Evolutionary conservation across 2,113 vertebrate species (phyloP).

Genomic region (Egretta garzetta): DNA sequence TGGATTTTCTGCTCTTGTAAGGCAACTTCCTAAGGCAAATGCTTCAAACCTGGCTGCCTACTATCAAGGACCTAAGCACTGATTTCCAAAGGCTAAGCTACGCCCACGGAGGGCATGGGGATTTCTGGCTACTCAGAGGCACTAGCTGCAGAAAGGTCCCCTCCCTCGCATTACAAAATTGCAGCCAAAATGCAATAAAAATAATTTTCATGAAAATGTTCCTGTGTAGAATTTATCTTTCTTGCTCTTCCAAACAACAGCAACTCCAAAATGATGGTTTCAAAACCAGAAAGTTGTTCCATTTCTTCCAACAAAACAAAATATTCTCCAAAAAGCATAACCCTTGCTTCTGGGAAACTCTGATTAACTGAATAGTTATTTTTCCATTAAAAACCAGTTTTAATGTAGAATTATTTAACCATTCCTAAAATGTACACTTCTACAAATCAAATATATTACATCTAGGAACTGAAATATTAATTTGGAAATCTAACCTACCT

Average conservation of each 20-base stretch:
- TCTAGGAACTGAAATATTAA: neutral
- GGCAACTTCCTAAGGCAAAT: neutral
- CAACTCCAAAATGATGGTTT: neutral
- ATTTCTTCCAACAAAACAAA: neutral
- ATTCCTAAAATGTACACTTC: neutral
- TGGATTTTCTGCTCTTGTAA: neutral
- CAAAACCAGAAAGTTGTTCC: neutral
- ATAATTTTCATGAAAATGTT: neutral
- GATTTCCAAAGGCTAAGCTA: neutral
- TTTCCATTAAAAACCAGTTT: neutral
- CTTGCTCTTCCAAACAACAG: neutral
- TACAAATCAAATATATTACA: neutral
- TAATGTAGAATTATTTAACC: neutral
- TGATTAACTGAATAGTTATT: neutral
- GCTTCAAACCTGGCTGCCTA: neutral
- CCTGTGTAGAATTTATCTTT: neutral
- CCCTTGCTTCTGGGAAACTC: neutral
- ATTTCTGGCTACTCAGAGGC: neutral
- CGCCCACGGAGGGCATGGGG: neutral
- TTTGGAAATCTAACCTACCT: neutral
- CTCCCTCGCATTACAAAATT: neutral
- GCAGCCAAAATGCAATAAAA: neutral
- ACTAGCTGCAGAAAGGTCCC: neutral
- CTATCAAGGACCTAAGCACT: neutral
- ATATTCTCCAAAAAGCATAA: neutral